Conservation (phyloP, 30 jellyfish, hydroid and myxozoan species). For the Calvadosia cruxmelitensis region DNA sequence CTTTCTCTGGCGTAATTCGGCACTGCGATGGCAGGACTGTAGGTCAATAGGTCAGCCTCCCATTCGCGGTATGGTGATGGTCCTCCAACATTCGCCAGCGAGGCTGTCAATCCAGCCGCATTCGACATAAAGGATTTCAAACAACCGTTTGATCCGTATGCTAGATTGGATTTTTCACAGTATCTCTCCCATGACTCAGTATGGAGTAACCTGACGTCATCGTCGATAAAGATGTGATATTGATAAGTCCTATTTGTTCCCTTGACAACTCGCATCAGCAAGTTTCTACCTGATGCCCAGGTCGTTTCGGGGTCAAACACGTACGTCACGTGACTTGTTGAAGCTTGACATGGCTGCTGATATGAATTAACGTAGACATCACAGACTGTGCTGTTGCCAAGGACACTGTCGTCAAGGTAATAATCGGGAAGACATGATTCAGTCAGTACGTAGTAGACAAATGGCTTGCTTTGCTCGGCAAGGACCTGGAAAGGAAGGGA, state of each 20-base stretch:
- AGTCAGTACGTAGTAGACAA: not conserved
- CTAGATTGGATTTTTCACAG: not conserved
- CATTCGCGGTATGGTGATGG: slow-evolving; percentile 39
- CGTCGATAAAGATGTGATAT: slow-evolving; percentile 50
- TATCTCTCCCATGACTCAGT: slow-evolving; percentile 20
- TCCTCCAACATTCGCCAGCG: slow-evolving; percentile 1
- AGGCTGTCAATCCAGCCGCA: slow-evolving; percentile 27
- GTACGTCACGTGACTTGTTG: slow-evolving; percentile 26
- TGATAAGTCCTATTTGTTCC: slow-evolving; percentile 4
- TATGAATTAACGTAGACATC: slow-evolving; percentile 44
- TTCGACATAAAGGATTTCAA: slow-evolving; percentile 5
- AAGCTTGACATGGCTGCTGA: slow-evolving; percentile 12
- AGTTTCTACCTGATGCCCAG: slow-evolving; percentile 43
- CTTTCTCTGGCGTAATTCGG: slow-evolving; percentile 16
- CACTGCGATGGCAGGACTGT: slow-evolving; percentile 52
- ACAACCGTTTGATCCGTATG: slow-evolving; percentile 14
- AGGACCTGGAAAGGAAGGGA: too few relatives aligned
- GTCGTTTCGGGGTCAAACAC: slow-evolving; percentile 23
- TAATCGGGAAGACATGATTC: slow-evolving; percentile 10
- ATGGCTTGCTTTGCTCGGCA: not conserved
- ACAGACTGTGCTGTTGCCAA: slow-evolving; percentile 25
- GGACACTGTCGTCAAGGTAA: slow-evolving; percentile 11
- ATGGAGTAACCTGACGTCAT: slow-evolving; percentile 27
- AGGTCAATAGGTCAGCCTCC: slow-evolving; percentile 23
- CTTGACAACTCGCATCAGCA: slow-evolving; percentile 14